phyloP scores from a whole-genome alignment of 2,797 vertebrate genomes.

The Microctenopoma steveboyesi region DNA sequence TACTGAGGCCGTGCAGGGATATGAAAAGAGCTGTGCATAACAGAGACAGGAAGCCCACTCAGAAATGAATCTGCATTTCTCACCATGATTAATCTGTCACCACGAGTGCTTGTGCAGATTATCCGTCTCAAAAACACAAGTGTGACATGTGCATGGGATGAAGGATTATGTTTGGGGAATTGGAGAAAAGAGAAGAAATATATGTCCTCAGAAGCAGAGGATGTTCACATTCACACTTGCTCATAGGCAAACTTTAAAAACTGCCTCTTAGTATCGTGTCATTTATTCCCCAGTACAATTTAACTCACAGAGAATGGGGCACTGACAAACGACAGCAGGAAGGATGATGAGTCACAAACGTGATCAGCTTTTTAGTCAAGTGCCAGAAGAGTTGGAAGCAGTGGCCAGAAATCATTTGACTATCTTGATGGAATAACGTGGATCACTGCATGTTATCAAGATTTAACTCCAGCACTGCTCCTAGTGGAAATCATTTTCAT shows the following conservation, averaged over 20 bases:
- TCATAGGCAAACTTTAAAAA: slow-evolving; percentile 1
- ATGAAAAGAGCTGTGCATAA: slow-evolving; percentile 26
- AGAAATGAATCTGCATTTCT: slow-evolving; percentile 62
- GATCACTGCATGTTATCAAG: not conserved
- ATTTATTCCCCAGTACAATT: not conserved
- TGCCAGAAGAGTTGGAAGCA: slow-evolving; percentile 49
- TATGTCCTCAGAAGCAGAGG: slow-evolving; percentile 16
- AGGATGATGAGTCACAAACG: slow-evolving; percentile 30
- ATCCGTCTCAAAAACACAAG: slow-evolving; percentile 61
- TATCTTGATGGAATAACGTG: slow-evolving; percentile 21
- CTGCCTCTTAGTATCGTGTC: not conserved
- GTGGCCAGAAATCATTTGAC: slow-evolving; percentile 19
- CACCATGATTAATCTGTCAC: slow-evolving; percentile 70
- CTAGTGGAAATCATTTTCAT: not conserved
- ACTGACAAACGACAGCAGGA: slow-evolving; percentile 39
- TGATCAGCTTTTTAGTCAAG: slow-evolving; percentile 34
- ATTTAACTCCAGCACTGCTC: not conserved
- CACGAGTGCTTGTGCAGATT: slow-evolving; percentile 53
- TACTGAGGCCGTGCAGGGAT: slow-evolving; percentile 19
- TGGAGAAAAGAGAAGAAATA: slow-evolving; percentile 10
- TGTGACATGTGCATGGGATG: slow-evolving; percentile 47
- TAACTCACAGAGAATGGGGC: not conserved
- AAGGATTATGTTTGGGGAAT: slow-evolving; percentile 55
- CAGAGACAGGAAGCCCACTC: slow-evolving; percentile 63
- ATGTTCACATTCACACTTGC: slow-evolving; percentile 21